Evolutionary conservation across 2,113 vertebrate genomes (phyloP), one percentile per base, ranked within the genome.

Genomic region (Anarhynchus alexandrinus): DNA sequence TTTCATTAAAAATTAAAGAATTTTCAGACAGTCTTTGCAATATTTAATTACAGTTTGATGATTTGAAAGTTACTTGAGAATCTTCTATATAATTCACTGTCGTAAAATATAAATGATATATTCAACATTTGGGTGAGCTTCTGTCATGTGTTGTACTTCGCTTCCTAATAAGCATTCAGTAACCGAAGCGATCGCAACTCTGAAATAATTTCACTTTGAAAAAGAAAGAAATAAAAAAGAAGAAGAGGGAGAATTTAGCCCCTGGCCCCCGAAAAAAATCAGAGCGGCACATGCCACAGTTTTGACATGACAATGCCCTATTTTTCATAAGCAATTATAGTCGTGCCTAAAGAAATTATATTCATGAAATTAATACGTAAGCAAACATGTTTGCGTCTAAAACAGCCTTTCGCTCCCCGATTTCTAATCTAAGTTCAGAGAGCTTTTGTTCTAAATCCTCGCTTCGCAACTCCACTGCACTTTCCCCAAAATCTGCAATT

Each of bases 11-110:
- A 96, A 96, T 86, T 97, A 88, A 96, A 96, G 95, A 95, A 96
- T 95, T 91, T 97, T 97, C 90, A 96, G 93, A 96, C 88, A 96
- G 94, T 96, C 92, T 96, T 94, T 88, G 80, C 81, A 96, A 95
- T 95, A 97, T 94, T 97, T 98, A 98, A 97, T 98, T 98, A 96
- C 96, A 97, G 95, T 83, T 91, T 81, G 87, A 96, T 90, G 96
- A 96, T 97, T 93, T 88, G 90, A 97, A 97, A 92, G 94, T 96
- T 97, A 93, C 93, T 95, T 70, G 73, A 96, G 76, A 97, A 95
- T 93, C 94, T 81, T 93, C 94, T 96, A 67, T 97, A 96, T 97
- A 91, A 97, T 93, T 98, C 93, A 96, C 94, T 90, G 92, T 94
- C 52, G 38, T 90, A 94, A 97, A 97, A 91, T 93, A 95, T 97